Percentiles rank a stretch among this genome's conserved stretches.
phyloP scores from a whole-genome alignment of 2,113 vertebrate species.

The rabbit (Oryctolagus cuniculus) region mOryCun1.1 NC_091448.1:4711001-4711500 shows the following conservation, averaged over 20 bases:
- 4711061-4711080: not conserved
- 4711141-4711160: not conserved
- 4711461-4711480: not conserved
- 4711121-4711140: not conserved
- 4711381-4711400: not conserved
- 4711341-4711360: not conserved
- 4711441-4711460: not conserved
- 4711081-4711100: too few relatives aligned
- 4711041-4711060: not conserved
- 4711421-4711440: not conserved
- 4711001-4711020: not conserved
- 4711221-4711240: not conserved
- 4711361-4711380: not conserved
- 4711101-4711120: not conserved
- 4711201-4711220: not conserved
- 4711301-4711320: not conserved
- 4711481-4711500: not conserved
- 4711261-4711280: slow-evolving; percentile 6
- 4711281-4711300: not conserved
- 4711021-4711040: not conserved
- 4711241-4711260: not conserved
- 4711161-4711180: slow-evolving; percentile 4
- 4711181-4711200: not conserved
- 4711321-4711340: not conserved
- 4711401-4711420: not conserved